Evolutionary conservation across 2,888 invertebrate genomes (phyloP).

Genomic region (Lucinisca nassula): DNA sequence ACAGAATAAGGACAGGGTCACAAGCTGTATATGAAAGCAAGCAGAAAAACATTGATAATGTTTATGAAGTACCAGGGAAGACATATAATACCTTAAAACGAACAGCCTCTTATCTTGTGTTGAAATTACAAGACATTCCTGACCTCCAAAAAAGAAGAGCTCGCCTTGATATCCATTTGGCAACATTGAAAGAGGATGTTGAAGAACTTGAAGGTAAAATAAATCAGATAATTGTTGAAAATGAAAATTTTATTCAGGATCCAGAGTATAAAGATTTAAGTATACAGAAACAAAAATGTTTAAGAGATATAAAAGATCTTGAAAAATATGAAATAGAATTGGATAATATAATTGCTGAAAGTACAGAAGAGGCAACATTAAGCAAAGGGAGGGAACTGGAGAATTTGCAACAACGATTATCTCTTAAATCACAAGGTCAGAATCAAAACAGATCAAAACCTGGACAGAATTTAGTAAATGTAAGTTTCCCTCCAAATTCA

Average conservation of each 20-base stretch:
- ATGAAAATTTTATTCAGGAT: constrained; percentile 75
- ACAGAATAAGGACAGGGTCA: neutral
- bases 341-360: constrained; percentile 41
- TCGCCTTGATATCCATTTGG: constrained; percentile 70
- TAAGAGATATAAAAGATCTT: constrained; percentile 73
- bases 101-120: constrained; percentile 62
- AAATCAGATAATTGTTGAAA: constrained; percentile 69
- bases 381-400: constrained; percentile 26
- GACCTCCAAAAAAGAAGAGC: constrained; percentile 73
- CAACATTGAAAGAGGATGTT: constrained; percentile 74
- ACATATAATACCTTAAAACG: neutral
- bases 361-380: constrained; percentile 5
- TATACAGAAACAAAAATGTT: constrained; percentile 72
- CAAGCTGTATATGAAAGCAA: neutral
- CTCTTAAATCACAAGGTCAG: neutral
- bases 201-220: constrained; percentile 70
- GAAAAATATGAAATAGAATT: constrained; percentile 70
- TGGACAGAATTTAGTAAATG: neutral
- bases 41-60: neutral
- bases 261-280: constrained; percentile 70
- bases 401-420: constrained; percentile 4
- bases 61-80: neutral
- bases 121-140: constrained; percentile 65
- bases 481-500: neutral
- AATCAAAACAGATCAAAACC: neutral